Evolutionary conservation across 1,140 invertebrate species (phyloP), one percentile per base, ranked within the genome.

Genomic region (Caerostris darwini): DNA sequence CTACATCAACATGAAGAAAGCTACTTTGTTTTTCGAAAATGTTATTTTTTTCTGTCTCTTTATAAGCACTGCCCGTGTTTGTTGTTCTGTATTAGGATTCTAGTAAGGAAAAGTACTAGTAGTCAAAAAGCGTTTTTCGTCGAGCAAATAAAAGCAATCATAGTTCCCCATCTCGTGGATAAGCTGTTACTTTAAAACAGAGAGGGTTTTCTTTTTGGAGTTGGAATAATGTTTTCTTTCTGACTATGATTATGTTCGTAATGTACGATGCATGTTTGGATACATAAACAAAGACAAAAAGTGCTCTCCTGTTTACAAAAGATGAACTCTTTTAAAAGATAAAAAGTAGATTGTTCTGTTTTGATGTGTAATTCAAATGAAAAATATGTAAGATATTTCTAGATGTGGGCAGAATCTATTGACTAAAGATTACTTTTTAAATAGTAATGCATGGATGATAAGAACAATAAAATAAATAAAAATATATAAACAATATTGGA

Each of bases 141-240:
- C 17, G 8, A 53, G 69, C 7, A 57, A 64, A 53, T 10, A 88
- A 88, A 90, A 69, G 88, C 69, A 90, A 90, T 90, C 88, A 71
- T 57, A 59, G 50, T 19, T 71, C 19, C 12, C 88, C 54, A 57
- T 58, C 88, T 90, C n/a, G 77, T 71, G 88, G 88, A 90, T 90
- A 77, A 90, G 88, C 69, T 90, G 19, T 77, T 58, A 90, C 57
- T 50, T 58, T 17, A 17, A 67, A 10, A 54, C 86, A 64, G 82
- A 56, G 34, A n/a, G 5, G 8, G 57, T 58, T 88, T 17, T 88
- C 34, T 59, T 53, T 57, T 19, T 17, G 17, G 1, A 83, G 19
- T 34, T 7, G 6, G 50, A 64, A 64, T 17, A 50, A 85, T 85
- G 83, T 59, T 85, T 85, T n/a, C 57, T 85, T 57, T 85, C 17